Conservation (phyloP, 1,140 invertebrate species). For the Aphelinus certus region DNA sequence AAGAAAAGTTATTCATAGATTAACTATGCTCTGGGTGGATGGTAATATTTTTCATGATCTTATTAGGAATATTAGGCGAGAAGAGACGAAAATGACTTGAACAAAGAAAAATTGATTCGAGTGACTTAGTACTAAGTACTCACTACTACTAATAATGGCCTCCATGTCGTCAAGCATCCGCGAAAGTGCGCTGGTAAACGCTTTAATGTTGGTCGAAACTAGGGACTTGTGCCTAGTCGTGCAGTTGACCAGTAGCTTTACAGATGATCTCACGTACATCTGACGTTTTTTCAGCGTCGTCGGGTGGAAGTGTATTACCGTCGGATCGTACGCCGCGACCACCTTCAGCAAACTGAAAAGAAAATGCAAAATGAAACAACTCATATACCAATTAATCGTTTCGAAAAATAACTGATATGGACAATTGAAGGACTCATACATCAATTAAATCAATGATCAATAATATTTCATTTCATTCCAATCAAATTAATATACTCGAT, state of each 20-base stretch:
- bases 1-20: constrained; percentile 42
- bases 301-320: constrained; percentile 61
- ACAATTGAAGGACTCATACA: too few species aligned
- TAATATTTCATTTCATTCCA: too few species aligned
- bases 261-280: constrained; percentile 70
- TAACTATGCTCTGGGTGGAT: not conserved
- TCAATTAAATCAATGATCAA: too few species aligned
- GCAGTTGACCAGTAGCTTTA: constrained; percentile 70
- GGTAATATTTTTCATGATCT: too few species aligned
- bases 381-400: constrained; percentile 22
- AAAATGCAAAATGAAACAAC: constrained; percentile 28
- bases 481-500: too few species aligned
- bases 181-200: constrained; percentile 67
- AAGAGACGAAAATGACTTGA: too few species aligned
- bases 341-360: constrained; percentile 68
- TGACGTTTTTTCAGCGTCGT: constrained; percentile 69
- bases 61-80: too few species aligned
- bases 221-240: constrained; percentile 68
- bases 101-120: not conserved
- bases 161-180: constrained; percentile 72
- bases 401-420: not conserved
- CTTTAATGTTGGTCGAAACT: constrained; percentile 63
- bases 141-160: constrained; percentile 67
- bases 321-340: constrained; percentile 69
- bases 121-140: constrained; percentile 44